These are phyloP conservation scores for Dipus sagitta DNA, from an alignment of 2,797 vertebrate genomes.

Conservation along the genomic window DNA sequence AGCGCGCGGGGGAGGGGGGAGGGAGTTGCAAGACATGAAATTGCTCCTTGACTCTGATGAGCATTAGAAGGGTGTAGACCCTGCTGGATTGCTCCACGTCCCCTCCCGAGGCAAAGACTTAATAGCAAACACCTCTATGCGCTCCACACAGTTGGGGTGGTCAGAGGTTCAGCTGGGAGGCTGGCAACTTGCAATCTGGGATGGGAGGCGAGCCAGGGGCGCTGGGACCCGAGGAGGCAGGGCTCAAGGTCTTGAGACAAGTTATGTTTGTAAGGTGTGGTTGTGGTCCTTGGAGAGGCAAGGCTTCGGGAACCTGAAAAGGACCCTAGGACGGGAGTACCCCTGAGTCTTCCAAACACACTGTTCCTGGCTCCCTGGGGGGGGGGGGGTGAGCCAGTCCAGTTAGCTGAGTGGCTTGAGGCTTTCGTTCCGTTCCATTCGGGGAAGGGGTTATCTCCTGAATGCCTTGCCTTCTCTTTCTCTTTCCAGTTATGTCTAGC, in stretches of 20 bases:
- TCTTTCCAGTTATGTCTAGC: background rate
- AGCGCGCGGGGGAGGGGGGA: background rate
- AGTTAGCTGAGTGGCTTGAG: constrained; percentile 46
- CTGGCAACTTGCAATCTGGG: background rate
- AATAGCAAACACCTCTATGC: background rate
- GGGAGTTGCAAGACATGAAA: rapidly evolving
- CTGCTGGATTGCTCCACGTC: background rate
- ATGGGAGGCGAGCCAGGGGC: too few relatives aligned
- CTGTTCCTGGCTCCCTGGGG: too few relatives aligned
- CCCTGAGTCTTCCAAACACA: background rate
- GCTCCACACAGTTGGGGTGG: rapidly evolving
- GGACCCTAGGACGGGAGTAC: background rate
- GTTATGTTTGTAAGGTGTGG: background rate
- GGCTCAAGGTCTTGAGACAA: background rate
- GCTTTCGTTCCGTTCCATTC: too few relatives aligned
- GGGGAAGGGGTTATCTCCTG: background rate
- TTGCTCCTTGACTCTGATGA: background rate
- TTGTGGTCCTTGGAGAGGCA: background rate
- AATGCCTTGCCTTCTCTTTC: background rate
- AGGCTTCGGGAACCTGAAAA: background rate
- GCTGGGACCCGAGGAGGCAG: background rate
- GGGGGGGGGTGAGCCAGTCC: background rate
- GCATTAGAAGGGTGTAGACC: background rate
- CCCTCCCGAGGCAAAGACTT: too few relatives aligned
- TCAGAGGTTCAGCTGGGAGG: background rate